phyloP scores from a whole-genome alignment of 2,888 invertebrate genomes.

The Scelioninae gen. 1 region DNA sequence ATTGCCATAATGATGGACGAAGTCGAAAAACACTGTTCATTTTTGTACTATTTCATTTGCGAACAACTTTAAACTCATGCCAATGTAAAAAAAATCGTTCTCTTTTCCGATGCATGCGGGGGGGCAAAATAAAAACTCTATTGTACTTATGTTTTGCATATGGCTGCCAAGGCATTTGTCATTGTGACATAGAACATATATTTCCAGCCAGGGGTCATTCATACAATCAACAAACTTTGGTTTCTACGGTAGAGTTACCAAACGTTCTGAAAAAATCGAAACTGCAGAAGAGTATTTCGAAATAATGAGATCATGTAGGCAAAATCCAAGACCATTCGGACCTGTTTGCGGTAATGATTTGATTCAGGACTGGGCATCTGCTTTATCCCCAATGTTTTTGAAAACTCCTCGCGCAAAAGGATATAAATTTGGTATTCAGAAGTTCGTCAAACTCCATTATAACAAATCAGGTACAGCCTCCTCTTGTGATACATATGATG shows the following conservation, averaged over 20 bases:
- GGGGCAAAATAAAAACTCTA: constrained; percentile 59
- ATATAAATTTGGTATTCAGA: constrained; percentile 36
- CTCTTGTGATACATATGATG: constrained; percentile 11
- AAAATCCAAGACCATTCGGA: constrained; percentile 34
- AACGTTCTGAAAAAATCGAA: constrained; percentile 24
- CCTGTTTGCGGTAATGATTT: constrained; percentile 7
- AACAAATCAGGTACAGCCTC: constrained; percentile 8
- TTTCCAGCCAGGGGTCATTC: constrained; percentile 56
- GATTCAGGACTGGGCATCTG: constrained; percentile 26
- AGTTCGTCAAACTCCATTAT: constrained; percentile 33
- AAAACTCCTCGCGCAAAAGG: constrained; percentile 21
- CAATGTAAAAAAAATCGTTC: constrained; percentile 26
- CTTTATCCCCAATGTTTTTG: constrained; percentile 25
- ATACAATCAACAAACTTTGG: constrained; percentile 64
- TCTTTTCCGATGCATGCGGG: constrained; percentile 56
- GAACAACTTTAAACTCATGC: constrained; percentile 11
- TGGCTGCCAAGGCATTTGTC: constrained; percentile 31
- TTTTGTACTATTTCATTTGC: constrained; percentile 46
- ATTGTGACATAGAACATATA: constrained; percentile 46
- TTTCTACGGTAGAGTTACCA: constrained; percentile 33
- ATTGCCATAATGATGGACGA: constrained; percentile 39
- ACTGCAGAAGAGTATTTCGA: constrained; percentile 32
- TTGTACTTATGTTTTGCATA: constrained; percentile 30
- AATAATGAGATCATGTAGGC: constrained; percentile 24
- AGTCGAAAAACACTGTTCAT: constrained; percentile 34